phyloP scores from a whole-genome alignment of 1,140 invertebrate genomes.

The Conopomorpha cramerella region DNA sequence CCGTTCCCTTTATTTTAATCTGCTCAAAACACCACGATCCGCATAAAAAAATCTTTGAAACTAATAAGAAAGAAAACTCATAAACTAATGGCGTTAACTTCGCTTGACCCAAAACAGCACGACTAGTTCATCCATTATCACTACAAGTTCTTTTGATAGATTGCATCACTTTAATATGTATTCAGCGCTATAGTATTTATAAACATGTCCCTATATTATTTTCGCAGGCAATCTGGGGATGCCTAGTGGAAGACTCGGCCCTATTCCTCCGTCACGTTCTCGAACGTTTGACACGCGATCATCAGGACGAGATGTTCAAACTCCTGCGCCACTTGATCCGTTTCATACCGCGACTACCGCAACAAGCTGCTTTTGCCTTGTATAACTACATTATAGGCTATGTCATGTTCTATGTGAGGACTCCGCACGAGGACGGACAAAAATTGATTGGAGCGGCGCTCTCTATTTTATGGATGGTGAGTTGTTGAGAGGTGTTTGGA shows the following conservation, averaged over 20 bases:
- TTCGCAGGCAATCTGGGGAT: constrained; percentile 94
- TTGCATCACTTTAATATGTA: too few species aligned
- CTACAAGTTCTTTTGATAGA: too few species aligned
- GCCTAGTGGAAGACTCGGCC: constrained; percentile 96
- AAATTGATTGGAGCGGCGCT: constrained; percentile 92
- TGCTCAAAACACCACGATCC: too few species aligned
- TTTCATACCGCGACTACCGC: constrained; percentile 90
- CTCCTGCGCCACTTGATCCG: constrained; percentile 89
- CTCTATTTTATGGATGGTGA: constrained; percentile 95
- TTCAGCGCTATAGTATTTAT: too few species aligned
- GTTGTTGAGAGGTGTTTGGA: too few species aligned
- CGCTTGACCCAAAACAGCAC: too few species aligned
- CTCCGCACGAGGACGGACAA: constrained; percentile 92
- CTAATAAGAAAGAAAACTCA: too few species aligned
- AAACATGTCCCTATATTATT: too few species aligned
- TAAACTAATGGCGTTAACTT: too few species aligned
- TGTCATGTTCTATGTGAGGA: constrained; percentile 98
- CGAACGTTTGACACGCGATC: constrained; percentile 93
- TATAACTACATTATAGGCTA: constrained; percentile 99
- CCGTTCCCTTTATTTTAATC: too few species aligned
- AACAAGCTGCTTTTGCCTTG: constrained; percentile 97
- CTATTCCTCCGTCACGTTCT: constrained; percentile 95
- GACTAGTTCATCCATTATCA: too few species aligned
- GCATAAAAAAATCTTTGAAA: too few species aligned
- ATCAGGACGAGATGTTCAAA: constrained; percentile 96